These are phyloP conservation scores for Ophioninae sp. DNA, from an alignment of 2,888 invertebrate species.

Conservation along the genomic window DNA sequence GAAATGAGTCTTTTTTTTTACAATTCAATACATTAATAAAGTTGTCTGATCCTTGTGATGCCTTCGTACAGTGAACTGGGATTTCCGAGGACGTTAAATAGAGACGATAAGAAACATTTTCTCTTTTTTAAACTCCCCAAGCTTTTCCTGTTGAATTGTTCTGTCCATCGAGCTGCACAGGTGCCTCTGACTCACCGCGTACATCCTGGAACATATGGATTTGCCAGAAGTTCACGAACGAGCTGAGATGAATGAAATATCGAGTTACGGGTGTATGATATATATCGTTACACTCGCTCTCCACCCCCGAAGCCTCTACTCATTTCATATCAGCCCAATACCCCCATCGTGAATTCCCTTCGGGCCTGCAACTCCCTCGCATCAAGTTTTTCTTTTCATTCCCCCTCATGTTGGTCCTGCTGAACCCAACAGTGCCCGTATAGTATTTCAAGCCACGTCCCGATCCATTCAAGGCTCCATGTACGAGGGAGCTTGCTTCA, in stretches of 20 bases:
- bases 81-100: neutral
- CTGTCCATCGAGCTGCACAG: constrained; percentile 19
- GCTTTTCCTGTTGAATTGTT: constrained; percentile 3
- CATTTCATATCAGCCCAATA: constrained; percentile 54
- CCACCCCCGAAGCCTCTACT: constrained; percentile 55
- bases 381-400: constrained; percentile 21
- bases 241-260: constrained; percentile 68
- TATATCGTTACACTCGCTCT: constrained; percentile 61
- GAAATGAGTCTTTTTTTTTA: neutral
- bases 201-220: constrained; percentile 8
- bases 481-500: constrained; percentile 16
- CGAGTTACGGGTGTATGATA: constrained; percentile 63
- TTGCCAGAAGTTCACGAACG: constrained; percentile 53
- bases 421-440: constrained; percentile 19
- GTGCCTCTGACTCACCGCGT: constrained; percentile 7
- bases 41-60: constrained; percentile 8
- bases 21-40: too few relatives aligned
- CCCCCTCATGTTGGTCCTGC: constrained; percentile 28
- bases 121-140: constrained; percentile 1
- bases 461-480: constrained; percentile 44
- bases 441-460: constrained; percentile 43
- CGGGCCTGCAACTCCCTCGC: neutral
- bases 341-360: neutral
- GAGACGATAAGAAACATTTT: neutral
- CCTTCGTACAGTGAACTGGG: neutral